phyloP scores from a whole-genome alignment of 1,140 invertebrate genomes.

The Drosophila grimshawi region DNA sequence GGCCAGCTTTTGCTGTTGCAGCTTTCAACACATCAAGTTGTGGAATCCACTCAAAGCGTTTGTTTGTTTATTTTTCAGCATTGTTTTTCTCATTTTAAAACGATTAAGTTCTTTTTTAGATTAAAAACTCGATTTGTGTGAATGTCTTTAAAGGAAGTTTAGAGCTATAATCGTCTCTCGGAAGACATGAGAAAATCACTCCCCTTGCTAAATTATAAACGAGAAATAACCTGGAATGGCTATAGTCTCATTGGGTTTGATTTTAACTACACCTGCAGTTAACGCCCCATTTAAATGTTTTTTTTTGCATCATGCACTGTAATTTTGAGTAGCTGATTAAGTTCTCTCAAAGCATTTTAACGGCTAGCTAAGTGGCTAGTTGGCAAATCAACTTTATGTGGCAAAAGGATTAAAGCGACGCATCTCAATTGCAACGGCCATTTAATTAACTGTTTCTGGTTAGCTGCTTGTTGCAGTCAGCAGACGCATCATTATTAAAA shows the following conservation, averaged over 20 bases:
- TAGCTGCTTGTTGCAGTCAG: slow-evolving; percentile 10
- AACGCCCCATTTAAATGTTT: background rate
- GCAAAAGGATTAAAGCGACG: slow-evolving; percentile 28
- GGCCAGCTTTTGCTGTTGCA: background rate
- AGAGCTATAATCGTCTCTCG: no score
- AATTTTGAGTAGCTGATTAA: background rate
- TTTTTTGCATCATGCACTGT: background rate
- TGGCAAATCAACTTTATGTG: slow-evolving; percentile 25
- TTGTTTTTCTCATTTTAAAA: no score
- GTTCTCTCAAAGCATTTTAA: slow-evolving; percentile 52
- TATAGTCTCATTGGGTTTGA: no score
- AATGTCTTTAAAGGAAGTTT: background rate
- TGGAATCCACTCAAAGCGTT: no score
- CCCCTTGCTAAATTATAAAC: background rate
- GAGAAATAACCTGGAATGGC: background rate
- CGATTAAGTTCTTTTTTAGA: no score
- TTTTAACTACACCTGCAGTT: background rate
- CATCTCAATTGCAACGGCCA: slow-evolving; percentile 27
- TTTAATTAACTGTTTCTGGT: slow-evolving; percentile 32
- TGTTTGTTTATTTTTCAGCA: no score
- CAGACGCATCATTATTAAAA: slow-evolving; percentile 80
- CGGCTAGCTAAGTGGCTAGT: slow-evolving; percentile 65
- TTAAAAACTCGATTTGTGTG: no score
- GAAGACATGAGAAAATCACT: no score
- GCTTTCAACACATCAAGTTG: slow-evolving; percentile 5